Base-by-base conservation (phyloP, 2,888 invertebrate species). In the Cyaniris semiargus region DNA sequence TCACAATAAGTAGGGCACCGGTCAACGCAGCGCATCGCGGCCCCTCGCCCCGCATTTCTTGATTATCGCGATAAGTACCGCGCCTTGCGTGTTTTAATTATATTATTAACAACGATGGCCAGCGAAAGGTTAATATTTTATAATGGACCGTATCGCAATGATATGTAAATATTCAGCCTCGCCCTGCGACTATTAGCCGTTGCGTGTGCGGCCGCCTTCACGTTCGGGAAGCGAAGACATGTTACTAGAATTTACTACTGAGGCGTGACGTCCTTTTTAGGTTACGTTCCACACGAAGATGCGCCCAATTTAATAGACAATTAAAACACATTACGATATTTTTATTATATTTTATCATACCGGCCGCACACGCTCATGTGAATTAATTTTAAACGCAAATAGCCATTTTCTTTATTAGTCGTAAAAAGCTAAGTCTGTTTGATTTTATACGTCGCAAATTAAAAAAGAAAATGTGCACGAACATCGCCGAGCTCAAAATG, bases 71-170 rank as follows among this genome's bases (percentile, higher is more conserved):
- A 92, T 91, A 92, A 91, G 89, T 89, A 87, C 91, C 92, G 88
- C 91, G 87, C 92, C 92, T 92, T 90, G 90, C 93, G 91, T 92
- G 92, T 91, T 93, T 93, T 94, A 94, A 94, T 94, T 94, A 93
- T 92, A 92, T 93, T 92, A 93, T 92, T 93, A 93, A 93, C 90
- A 90, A 88, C 88, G 88, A 88, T 88, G 90, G 86, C 85, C 87
- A 88, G 86, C 89, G 87, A 90, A 92, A 91, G 91, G 90, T 88
- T 93, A 91, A 93, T 93, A 92, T 92, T 93, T 93, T 91, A 88
- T 91, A 91, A 93, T 92, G 90, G 91, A 83, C 87, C 87, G 89
- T 91, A 93, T 91, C 89, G 91, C 94, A 92, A 94, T 93, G 93
- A 93, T 93, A 94, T 94, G 93, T 94, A 93, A 94, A 94, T 94